phyloP scores from a whole-genome alignment of 1,140 invertebrate genomes.

The Mamestra configurata region DNA sequence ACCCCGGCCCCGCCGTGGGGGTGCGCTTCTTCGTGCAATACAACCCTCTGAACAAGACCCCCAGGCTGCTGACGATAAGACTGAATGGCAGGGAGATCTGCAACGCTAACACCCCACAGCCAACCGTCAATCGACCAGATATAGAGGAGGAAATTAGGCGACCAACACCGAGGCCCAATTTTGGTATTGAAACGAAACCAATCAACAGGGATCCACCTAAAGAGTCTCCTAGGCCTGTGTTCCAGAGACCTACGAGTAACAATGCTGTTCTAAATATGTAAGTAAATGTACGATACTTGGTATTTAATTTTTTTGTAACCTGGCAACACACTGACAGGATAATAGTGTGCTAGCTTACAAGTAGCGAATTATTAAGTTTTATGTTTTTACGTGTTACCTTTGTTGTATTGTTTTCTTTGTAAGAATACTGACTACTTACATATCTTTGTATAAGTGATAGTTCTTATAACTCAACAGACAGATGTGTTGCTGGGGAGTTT shows the following conservation, averaged over 20 bases:
- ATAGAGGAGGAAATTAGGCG: background rate
- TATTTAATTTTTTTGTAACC: too few species aligned
- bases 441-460: too few species aligned
- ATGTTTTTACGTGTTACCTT: too few species aligned
- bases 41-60: constrained; percentile 73
- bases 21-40: constrained; percentile 83
- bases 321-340: too few species aligned
- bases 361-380: too few species aligned
- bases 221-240: constrained; percentile 4
- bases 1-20: constrained; percentile 77
- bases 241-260: background rate
- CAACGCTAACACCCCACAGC: constrained; percentile 74
- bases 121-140: constrained; percentile 46
- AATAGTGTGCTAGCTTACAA: too few species aligned
- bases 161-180: background rate
- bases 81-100: constrained; percentile 83
- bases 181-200: constrained; percentile 13
- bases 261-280: constrained; percentile 5
- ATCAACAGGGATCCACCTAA: background rate
- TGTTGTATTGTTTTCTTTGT: too few species aligned
- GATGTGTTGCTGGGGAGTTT: too few species aligned
- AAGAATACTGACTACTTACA: too few species aligned
- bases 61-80: constrained; percentile 73
- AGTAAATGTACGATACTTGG: background rate
- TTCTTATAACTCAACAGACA: too few species aligned